Percentiles rank a stretch among this genome's conserved stretches.
Conservation (phyloP, 2,113 vertebrate genomes). For the Chascanopsetta lugubris region DNA sequence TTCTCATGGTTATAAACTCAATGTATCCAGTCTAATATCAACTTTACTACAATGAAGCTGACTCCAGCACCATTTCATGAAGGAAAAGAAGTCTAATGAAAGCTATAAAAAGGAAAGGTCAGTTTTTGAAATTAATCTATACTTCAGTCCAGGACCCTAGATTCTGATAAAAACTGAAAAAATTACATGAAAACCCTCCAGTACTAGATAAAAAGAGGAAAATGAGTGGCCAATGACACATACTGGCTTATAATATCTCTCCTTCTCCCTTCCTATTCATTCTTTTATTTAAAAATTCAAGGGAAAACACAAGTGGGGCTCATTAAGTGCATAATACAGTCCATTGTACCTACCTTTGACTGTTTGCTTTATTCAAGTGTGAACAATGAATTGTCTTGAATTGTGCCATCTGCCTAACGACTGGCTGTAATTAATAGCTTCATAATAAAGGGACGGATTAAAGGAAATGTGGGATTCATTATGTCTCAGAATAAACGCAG, state of each 20-base stretch:
- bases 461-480: not conserved
- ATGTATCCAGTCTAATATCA: not conserved
- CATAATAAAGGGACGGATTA: constrained; percentile 8
- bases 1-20: not conserved
- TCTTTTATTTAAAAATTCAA: constrained; percentile 12
- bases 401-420: not conserved
- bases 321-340: constrained; percentile 8
- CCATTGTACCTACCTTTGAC: not conserved
- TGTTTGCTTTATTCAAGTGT: constrained; percentile 16
- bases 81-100: not conserved
- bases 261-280: not conserved
- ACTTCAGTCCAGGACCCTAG: not conserved
- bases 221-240: not conserved
- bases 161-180: constrained; percentile 2
- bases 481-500: no score
- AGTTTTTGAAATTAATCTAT: constrained; percentile 1
- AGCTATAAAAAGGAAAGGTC: constrained; percentile 32
- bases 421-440: constrained; percentile 26
- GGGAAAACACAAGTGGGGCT: constrained; percentile 11
- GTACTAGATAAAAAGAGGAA: not conserved
- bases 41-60: not conserved
- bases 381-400: constrained; percentile 22
- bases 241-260: not conserved
- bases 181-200: not conserved
- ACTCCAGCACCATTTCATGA: not conserved